Percentiles rank a stretch among this genome's conserved stretches.
Evolutionary conservation across 2,797 vertebrate genomes (phyloP).

Genomic region (Danio aesculapii): DNA sequence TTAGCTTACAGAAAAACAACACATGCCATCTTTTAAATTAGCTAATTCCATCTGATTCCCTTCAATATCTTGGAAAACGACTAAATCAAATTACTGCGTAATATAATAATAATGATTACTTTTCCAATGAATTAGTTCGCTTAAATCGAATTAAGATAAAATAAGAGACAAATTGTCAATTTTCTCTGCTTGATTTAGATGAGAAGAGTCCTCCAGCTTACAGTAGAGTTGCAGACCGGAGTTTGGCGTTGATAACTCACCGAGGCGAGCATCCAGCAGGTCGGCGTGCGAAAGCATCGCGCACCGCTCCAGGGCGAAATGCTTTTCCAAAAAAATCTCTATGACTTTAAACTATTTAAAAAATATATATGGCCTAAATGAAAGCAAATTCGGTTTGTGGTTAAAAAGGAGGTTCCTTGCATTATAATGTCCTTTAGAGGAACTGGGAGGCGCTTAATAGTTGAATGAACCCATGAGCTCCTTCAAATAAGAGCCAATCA

Average conservation of each 20-base stretch:
- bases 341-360: conserved; percentile 95
- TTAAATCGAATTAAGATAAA: conserved; percentile 90
- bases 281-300: conserved; percentile 98
- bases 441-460: conserved; percentile 98
- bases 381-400: conserved; percentile 98
- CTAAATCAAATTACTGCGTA: conserved; percentile 96
- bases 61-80: conserved; percentile 80
- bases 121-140: conserved; percentile 93
- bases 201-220: conserved; percentile 80
- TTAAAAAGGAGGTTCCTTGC: conserved; percentile 98
- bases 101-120: conserved; percentile 91
- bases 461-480: conserved; percentile 94
- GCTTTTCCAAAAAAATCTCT: conserved; percentile 88
- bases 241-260: conserved; percentile 89
- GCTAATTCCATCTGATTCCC: conserved; percentile 73
- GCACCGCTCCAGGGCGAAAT: conserved; percentile 97
- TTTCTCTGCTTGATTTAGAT: conserved; percentile 85
- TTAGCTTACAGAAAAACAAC: conserved; percentile 27
- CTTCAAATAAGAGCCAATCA: conserved; percentile 96
- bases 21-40: conserved; percentile 67
- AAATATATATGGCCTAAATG: conserved; percentile 95
- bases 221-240: conserved; percentile 86
- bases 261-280: conserved; percentile 99
- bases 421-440: conserved; percentile 99
- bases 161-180: conserved; percentile 94